Conservation (phyloP, 1,140 invertebrate genomes). For the Leguminivora glycinivorella region DNA sequence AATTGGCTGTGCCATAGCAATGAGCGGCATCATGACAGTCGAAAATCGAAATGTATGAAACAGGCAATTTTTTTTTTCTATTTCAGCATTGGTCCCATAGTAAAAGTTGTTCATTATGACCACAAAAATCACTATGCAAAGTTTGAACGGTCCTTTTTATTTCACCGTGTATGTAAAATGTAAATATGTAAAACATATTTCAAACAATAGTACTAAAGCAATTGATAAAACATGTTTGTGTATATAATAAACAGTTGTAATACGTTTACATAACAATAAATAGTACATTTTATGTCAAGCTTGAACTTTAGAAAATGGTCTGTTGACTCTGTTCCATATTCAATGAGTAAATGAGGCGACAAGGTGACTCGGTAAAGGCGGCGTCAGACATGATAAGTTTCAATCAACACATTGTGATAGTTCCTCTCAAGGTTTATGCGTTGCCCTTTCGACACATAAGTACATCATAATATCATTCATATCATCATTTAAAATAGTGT, state of each 20-base stretch:
- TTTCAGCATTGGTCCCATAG: too few relatives aligned
- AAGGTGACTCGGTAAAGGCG: constrained; percentile 7
- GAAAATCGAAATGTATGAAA: too few relatives aligned
- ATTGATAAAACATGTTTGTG: neutral
- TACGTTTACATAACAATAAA: neutral
- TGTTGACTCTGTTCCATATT: neutral
- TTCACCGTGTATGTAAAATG: neutral
- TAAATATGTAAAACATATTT: neutral
- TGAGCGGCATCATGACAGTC: too few relatives aligned
- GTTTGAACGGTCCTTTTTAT: too few relatives aligned
- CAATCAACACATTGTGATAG: neutral
- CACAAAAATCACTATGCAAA: too few relatives aligned
- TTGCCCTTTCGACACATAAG: neutral
- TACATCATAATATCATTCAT: constrained; percentile 1
- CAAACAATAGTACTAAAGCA: neutral
- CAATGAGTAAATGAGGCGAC: neutral
- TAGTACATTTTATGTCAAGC: neutral
- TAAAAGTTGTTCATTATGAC: too few relatives aligned
- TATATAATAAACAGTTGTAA: neutral
- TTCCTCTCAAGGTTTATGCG: neutral
- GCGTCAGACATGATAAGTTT: constrained; percentile 5
- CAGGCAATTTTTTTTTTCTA: too few relatives aligned
- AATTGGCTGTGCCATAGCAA: too few relatives aligned
- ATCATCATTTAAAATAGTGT: too few relatives aligned
- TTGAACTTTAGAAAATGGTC: constrained; percentile 4